Evolutionary conservation across 1,140 invertebrate genomes (phyloP), one percentile per base, ranked within the genome.

Genomic region (Hyposmocoma kahamanoa): DNA sequence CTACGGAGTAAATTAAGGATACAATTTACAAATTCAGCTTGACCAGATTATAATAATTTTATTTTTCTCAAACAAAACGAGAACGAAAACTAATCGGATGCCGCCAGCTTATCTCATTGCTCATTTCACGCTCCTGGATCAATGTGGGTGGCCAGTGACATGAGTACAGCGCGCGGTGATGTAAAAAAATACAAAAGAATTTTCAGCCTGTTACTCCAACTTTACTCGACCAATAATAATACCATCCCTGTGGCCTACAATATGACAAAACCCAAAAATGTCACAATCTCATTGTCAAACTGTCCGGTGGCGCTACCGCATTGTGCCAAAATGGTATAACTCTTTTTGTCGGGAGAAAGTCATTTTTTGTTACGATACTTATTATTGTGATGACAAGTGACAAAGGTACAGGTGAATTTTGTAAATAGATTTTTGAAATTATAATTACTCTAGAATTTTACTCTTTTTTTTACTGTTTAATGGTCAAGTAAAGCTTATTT

Each of bases 261-360:
- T 28, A 43, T 60, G 56, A 65, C 62, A 68, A 59, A 47, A 41
- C 38, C 52, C 55, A 50, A 50, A 61, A 64, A 64, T 75, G 77
- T 83, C 71, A 82, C 71, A 62, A 56, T 56, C 18, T 28, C 34
- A 51, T 62, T 57, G 52, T 54, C 28, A 10, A 6, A 43, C 49
- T 63, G 62, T 68, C 19, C 62, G 67, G 69, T 81, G 79, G 79
- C 79, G 79, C 79, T 83, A 76, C 70, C 47, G 53, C 63, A 65
- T 71, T 72, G 68, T 73, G 38, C 53, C 56, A 45, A 57, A 66
- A 61, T 56, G 49, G 55, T 45, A 51, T 56, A 57, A 69, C 21
- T 32, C 52, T 42, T 26, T 45, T 71, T 61, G 56, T 59, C 28
- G 18, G 44, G 24, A 52, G 57, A 72, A 77, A 73, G 72, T 77